Base-by-base conservation (phyloP, 2,113 vertebrate genomes). In the Colius striatus region DNA sequence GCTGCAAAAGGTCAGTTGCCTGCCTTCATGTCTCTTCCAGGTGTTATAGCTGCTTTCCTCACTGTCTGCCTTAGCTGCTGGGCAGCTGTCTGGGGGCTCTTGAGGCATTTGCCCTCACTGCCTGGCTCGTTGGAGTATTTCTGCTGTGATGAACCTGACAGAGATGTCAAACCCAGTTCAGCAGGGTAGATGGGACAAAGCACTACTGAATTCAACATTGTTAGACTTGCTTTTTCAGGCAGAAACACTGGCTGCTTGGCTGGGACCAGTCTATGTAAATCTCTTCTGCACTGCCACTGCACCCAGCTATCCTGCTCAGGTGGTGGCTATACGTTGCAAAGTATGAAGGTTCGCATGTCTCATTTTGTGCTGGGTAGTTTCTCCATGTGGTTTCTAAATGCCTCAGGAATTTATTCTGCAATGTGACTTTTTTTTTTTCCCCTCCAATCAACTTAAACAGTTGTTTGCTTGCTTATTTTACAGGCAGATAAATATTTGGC, bases 391-490 rank as follows among this genome's bases (percentile, higher is more conserved):
- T 57, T 93, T 76, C 83, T 93, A 63, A 41, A 72, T 53, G 63
- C 60, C 50, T 50, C 0, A 0, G 53, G 73, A 94, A 30, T 65
- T 85, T 79, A 62, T 90, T 89, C 74, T 85, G 54, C 23, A 45
- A 62, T 32, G n/a, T 66, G 41, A 53, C 26, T 4, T 58, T 92
- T 94, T 62, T 78, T 32, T 27, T 41, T 12, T 12, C 38, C 73
- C 47, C 75, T 79, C 53, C 7, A 10, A 72, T 61, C 41, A 55
- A 41, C 36, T 74, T 54, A 66, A 83, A 61, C 0, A 0, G 50
- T 53, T 63, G 6, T 17, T 68, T 92, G 34, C 68, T 95, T 85
- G 71, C 75, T 93, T 81, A 30, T 89, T 95, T 87, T 87, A 81
- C 61, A 78, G 45, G 43, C 57, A 57, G n/a, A 82, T n/a, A 82